Evolutionary conservation across 2,888 invertebrate genomes (phyloP).

Genomic region (Epistrophe grossulariae): DNA sequence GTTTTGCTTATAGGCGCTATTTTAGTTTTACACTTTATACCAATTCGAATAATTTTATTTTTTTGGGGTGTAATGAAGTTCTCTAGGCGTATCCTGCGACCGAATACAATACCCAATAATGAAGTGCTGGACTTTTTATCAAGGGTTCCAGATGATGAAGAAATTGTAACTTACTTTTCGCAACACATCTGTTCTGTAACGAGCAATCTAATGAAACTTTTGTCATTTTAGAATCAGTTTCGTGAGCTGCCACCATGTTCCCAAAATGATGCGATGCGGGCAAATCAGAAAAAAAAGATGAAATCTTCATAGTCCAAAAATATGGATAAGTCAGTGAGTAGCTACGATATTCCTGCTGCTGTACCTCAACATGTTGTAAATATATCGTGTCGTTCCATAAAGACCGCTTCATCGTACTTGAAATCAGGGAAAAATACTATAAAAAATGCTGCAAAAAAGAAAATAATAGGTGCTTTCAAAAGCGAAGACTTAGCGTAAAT

Average conservation of each 20-base stretch:
- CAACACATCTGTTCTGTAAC: not conserved
- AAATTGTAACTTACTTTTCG: conserved; percentile 88
- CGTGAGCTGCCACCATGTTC: conserved; percentile 82
- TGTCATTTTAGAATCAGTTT: conserved; percentile 81
- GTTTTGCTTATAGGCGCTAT: conserved; percentile 89
- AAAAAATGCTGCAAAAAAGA: conserved; percentile 51
- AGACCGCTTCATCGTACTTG: conserved; percentile 80
- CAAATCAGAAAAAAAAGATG: conserved; percentile 82
- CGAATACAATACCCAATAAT: conserved; percentile 98
- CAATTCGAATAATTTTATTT: conserved; percentile 94
- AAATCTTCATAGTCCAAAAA: conserved; percentile 83
- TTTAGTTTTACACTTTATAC: conserved; percentile 93
- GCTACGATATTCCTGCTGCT: conserved; percentile 38
- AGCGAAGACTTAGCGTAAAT: conserved; percentile 17
- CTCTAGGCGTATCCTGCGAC: conserved; percentile 94
- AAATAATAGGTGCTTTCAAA: conserved; percentile 47
- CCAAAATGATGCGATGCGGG: conserved; percentile 80
- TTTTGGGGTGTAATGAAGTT: conserved; percentile 98
- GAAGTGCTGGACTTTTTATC: conserved; percentile 97
- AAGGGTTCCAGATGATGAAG: conserved; percentile 96
- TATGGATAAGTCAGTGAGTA: conserved; percentile 78
- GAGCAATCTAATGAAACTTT: not conserved
- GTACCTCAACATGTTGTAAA: conserved; percentile 80
- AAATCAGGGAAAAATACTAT: conserved; percentile 80
- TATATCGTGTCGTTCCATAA: conserved; percentile 79